Evolutionary conservation across 1,140 invertebrate genomes (phyloP).

Genomic region (Vanessa atalanta): DNA sequence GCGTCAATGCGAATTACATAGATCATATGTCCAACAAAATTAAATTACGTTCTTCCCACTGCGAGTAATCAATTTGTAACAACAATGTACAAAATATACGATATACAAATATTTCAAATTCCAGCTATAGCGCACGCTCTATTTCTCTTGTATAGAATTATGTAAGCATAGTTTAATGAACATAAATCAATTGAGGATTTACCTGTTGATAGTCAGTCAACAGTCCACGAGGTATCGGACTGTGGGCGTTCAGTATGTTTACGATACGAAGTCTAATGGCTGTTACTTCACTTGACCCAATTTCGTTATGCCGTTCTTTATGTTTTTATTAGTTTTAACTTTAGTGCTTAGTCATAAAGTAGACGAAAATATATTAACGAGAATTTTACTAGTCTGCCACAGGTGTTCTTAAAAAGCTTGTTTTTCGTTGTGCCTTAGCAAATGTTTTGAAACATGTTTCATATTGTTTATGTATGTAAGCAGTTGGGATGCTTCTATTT

Average conservation of each 20-base stretch:
- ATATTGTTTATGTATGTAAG: background rate
- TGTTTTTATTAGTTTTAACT: conserved; percentile 23
- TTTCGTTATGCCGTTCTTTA: conserved; percentile 29
- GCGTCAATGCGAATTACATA: too few relatives aligned
- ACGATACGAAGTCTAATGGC: conserved; percentile 29
- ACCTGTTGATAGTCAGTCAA: conserved; percentile 39
- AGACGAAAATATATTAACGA: conserved; percentile 30
- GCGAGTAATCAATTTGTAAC: background rate
- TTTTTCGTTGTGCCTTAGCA: background rate
- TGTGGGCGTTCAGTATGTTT: conserved; percentile 32
- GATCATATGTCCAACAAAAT: too few relatives aligned
- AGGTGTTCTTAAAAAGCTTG: background rate
- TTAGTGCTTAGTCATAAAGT: conserved; percentile 8
- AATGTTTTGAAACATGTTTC: background rate
- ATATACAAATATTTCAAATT: background rate
- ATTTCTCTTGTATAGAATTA: conserved; percentile 19
- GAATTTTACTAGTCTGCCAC: conserved; percentile 15
- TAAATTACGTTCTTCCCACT: too few relatives aligned
- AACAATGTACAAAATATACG: background rate
- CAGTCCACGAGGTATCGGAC: conserved; percentile 19
- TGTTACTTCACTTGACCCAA: conserved; percentile 33
- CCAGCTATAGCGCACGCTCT: background rate
- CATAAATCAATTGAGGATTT: conserved; percentile 22
- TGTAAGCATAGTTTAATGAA: conserved; percentile 31
- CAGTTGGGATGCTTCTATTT: too few relatives aligned